Evolutionary conservation across 2,888 invertebrate species (phyloP).

Genomic region (Chrysodeixis includens): DNA sequence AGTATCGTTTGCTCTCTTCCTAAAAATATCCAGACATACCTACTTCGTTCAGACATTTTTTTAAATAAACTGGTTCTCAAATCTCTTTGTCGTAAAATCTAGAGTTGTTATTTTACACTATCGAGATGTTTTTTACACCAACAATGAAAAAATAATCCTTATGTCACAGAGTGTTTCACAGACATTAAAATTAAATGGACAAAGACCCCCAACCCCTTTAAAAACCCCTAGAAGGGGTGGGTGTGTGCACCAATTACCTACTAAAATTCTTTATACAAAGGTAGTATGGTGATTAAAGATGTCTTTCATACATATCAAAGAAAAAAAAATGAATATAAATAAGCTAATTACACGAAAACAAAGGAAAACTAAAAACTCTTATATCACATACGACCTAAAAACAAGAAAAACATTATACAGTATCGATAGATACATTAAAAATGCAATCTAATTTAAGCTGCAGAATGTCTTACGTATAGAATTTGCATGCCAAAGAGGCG

Average conservation of each 20-base stretch:
- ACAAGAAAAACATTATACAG: neutral
- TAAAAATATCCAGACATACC: neutral
- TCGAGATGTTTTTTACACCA: too few species aligned
- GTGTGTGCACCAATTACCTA: too few species aligned
- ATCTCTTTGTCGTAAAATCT: neutral
- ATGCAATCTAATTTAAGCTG: slow-evolving; percentile 53
- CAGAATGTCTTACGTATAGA: slow-evolving; percentile 46
- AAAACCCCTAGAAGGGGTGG: too few species aligned
- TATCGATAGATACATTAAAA: slow-evolving; percentile 47
- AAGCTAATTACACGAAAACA: neutral
- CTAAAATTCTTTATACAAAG: neutral
- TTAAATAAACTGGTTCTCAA: neutral
- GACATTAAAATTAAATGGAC: too few species aligned
- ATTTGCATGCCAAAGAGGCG: slow-evolving; percentile 55
- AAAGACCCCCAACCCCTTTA: too few species aligned
- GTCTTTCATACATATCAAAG: neutral
- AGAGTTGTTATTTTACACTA: too few species aligned
- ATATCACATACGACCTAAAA: neutral
- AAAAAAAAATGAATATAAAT: neutral
- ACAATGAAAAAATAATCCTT: too few species aligned
- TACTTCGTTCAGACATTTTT: neutral
- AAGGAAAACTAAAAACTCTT: neutral
- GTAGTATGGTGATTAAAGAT: neutral
- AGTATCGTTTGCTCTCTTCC: neutral
- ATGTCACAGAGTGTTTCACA: too few species aligned